phyloP scores from a whole-genome alignment of 2,888 invertebrate species.

The Spodoptera picta region DNA sequence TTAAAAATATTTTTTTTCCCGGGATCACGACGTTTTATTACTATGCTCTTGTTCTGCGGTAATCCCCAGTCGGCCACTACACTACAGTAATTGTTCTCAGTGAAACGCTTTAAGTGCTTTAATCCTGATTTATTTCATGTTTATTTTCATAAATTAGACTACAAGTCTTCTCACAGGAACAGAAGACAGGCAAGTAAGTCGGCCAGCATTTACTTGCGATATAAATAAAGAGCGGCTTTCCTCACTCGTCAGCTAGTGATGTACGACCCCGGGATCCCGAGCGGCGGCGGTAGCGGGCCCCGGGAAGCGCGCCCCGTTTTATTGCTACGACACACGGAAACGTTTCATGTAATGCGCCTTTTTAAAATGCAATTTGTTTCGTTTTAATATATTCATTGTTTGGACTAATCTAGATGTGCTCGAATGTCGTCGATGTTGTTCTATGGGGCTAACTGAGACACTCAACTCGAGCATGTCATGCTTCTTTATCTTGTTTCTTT shows the following conservation, averaged over 20 bases:
- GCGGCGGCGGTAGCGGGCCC: constrained; percentile 10
- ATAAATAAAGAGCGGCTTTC: constrained; percentile 53
- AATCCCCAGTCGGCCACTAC: constrained; percentile 20
- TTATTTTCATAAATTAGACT: constrained; percentile 42
- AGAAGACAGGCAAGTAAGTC: constrained; percentile 37
- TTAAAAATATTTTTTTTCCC: constrained; percentile 14
- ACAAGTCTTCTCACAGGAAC: constrained; percentile 28
- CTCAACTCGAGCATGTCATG: constrained; percentile 24
- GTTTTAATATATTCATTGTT: constrained; percentile 60
- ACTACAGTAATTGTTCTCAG: constrained; percentile 25
- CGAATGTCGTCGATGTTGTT: constrained; percentile 43
- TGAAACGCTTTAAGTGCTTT: constrained; percentile 27
- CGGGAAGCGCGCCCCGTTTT: constrained; percentile 51
- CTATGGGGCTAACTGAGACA: constrained; percentile 20
- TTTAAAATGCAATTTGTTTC: constrained; percentile 60
- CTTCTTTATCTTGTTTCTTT: constrained; percentile 23
- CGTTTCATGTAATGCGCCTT: constrained; percentile 54
- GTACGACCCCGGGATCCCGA: constrained; percentile 40
- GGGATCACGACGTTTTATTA: neutral
- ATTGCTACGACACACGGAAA: constrained; percentile 58
- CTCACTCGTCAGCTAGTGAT: constrained; percentile 59
- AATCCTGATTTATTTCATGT: constrained; percentile 38
- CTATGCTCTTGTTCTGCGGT: constrained; percentile 10
- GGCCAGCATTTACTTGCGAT: constrained; percentile 39
- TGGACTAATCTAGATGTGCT: constrained; percentile 56